These are phyloP conservation scores for Clepsis dumicolana DNA, from an alignment of 2,888 invertebrate genomes.

Conservation along the genomic window DNA sequence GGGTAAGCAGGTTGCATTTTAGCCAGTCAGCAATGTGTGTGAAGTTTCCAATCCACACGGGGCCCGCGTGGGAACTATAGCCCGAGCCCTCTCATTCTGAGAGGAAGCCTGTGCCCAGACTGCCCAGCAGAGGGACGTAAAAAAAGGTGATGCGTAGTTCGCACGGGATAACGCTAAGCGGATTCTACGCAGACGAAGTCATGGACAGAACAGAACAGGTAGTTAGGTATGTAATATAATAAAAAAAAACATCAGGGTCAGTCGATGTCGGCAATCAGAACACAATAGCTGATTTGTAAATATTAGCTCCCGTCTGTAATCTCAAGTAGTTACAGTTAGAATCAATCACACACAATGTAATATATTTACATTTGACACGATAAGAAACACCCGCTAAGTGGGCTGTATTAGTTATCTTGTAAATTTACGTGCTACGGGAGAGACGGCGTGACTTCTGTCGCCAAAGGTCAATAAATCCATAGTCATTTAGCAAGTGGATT, in stretches of 20 bases:
- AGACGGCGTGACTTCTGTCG: conserved; percentile 1
- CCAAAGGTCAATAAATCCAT: not conserved
- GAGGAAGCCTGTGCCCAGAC: no score
- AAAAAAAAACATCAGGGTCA: not conserved
- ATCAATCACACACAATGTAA: conserved; percentile 33
- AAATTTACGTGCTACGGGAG: conserved; percentile 17
- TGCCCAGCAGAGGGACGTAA: no score
- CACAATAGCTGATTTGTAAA: conserved; percentile 16
- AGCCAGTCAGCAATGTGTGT: no score
- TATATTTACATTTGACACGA: conserved; percentile 20
- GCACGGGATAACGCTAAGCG: no score
- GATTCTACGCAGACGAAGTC: no score
- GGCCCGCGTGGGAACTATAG: no score
- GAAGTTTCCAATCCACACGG: no score
- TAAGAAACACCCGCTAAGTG: conserved; percentile 31
- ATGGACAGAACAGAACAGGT: no score
- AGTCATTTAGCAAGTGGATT: not conserved
- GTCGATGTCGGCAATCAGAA: not conserved
- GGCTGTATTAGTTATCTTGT: conserved; percentile 7
- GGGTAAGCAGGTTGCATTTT: no score
- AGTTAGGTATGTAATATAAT: not conserved
- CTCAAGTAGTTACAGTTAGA: conserved; percentile 27
- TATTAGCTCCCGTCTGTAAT: conserved; percentile 21
- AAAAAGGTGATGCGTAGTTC: no score
- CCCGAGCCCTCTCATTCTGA: no score